These are phyloP conservation scores for Actinostola sp. DNA, from an alignment of 92 coral and sea anemone genomes.

Conservation along the genomic window DNA sequence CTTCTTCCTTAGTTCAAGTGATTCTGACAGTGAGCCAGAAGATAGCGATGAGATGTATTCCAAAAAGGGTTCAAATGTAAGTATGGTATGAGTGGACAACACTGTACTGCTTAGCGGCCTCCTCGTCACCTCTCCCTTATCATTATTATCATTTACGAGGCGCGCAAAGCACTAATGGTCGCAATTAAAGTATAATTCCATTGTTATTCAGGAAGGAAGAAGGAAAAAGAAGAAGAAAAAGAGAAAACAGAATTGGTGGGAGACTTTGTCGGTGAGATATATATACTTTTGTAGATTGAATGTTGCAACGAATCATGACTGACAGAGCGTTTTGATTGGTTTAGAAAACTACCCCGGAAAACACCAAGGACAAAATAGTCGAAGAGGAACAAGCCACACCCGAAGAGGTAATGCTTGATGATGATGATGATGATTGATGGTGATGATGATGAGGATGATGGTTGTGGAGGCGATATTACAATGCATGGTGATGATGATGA, in stretches of 20 bases:
- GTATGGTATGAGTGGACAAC: neutral
- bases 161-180: too few relatives aligned
- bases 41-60: constrained; percentile 24
- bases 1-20: constrained; percentile 70
- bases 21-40: constrained; percentile 80
- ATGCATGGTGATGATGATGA: too few relatives aligned
- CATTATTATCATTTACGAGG: too few relatives aligned
- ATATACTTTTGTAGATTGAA: too few relatives aligned
- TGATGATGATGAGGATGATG: neutral
- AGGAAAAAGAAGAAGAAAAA: constrained; percentile 83
- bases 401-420: constrained; percentile 3
- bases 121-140: too few relatives aligned
- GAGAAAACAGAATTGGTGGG: constrained; percentile 87
- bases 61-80: constrained; percentile 55
- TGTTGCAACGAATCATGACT: too few relatives aligned
- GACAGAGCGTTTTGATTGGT: neutral
- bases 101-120: too few relatives aligned
- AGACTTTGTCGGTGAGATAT: constrained; percentile 77
- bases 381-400: constrained; percentile 23
- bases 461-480: too few relatives aligned
- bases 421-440: neutral
- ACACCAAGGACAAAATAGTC: constrained; percentile 1
- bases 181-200: too few relatives aligned
- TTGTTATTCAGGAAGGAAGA: constrained; percentile 52
- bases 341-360: constrained; percentile 10